Evolutionary conservation across 2,113 vertebrate genomes (phyloP).

Genomic region (Phoenicopterus ruber): DNA sequence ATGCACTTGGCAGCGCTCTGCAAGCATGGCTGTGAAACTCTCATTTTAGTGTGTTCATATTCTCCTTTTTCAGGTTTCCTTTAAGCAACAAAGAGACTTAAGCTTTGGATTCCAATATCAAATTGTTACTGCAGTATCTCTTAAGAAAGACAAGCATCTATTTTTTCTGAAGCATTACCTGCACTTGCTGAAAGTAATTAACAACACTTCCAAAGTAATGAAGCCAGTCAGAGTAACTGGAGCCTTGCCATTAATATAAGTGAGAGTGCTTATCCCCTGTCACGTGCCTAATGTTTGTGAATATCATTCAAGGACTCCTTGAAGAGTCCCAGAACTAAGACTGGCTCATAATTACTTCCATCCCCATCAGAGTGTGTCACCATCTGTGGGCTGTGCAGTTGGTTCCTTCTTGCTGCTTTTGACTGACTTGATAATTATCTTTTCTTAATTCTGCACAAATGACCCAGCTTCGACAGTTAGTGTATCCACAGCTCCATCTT

Average conservation of each 20-base stretch:
- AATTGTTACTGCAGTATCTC: background rate
- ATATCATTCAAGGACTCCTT: conserved; percentile 48
- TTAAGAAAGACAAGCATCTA: background rate
- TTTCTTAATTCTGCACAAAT: background rate
- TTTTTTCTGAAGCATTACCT: background rate
- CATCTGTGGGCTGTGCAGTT: conserved; percentile 5
- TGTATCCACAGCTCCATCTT: background rate
- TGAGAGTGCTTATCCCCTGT: background rate
- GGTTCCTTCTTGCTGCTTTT: conserved; percentile 11
- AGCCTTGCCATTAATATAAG: background rate
- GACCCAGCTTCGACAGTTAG: background rate
- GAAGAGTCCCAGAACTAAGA: background rate
- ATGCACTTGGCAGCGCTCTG: rapidly evolving
- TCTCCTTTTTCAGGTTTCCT: background rate
- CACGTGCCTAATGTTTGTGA: background rate
- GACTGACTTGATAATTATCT: background rate
- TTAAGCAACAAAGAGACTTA: background rate
- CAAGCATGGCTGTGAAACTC: background rate
- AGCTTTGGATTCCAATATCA: background rate
- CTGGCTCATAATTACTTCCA: conserved; percentile 31
- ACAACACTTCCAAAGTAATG: background rate
- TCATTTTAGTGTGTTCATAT: background rate
- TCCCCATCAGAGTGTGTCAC: conserved; percentile 24
- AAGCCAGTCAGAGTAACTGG: conserved; percentile 6
- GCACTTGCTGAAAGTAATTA: background rate